phyloP scores from a whole-genome alignment of 37 sponge, comb jelly and placozoan species.

The Theonella swinhoei region DNA sequence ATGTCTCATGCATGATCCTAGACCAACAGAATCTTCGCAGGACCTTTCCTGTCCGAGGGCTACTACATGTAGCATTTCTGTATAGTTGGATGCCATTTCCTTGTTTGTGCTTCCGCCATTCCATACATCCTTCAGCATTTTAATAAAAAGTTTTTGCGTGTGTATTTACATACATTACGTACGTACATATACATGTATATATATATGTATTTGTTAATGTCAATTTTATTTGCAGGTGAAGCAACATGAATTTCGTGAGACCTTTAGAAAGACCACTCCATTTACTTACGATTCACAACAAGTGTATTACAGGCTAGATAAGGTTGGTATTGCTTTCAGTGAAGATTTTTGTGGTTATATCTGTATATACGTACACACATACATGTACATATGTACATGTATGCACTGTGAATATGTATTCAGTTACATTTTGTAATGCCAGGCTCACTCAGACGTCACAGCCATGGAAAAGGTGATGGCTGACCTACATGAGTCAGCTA shows the following conservation, averaged over 20 bases:
- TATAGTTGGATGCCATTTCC: too few relatives aligned
- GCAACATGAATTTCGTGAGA: constrained; percentile 97
- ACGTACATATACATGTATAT: not conserved
- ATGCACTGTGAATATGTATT: not conserved
- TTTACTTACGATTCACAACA: constrained; percentile 68
- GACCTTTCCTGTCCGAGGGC: too few relatives aligned
- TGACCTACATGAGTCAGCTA: constrained; percentile 72
- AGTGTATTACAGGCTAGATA: constrained; percentile 82
- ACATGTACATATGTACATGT: not conserved
- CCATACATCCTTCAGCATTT: too few relatives aligned
- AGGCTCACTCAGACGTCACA: not conserved
- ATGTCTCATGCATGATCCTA: too few relatives aligned
- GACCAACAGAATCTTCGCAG: too few relatives aligned
- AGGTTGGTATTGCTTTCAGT: constrained; percentile 31
- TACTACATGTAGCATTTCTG: too few relatives aligned
- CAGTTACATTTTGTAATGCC: not conserved
- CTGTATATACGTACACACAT: not conserved
- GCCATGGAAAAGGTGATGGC: constrained; percentile 91
- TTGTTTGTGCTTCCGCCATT: too few relatives aligned
- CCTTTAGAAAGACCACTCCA: constrained; percentile 90
- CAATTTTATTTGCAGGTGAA: constrained; percentile 49
- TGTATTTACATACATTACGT: not conserved
- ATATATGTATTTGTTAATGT: not conserved
- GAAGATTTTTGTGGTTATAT: not conserved
- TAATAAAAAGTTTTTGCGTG: not conserved